Percentiles rank a stretch among this genome's conserved stretches.
phyloP scores from a whole-genome alignment of 2,113 vertebrate species.

The Hystrix brachyura region DNA sequence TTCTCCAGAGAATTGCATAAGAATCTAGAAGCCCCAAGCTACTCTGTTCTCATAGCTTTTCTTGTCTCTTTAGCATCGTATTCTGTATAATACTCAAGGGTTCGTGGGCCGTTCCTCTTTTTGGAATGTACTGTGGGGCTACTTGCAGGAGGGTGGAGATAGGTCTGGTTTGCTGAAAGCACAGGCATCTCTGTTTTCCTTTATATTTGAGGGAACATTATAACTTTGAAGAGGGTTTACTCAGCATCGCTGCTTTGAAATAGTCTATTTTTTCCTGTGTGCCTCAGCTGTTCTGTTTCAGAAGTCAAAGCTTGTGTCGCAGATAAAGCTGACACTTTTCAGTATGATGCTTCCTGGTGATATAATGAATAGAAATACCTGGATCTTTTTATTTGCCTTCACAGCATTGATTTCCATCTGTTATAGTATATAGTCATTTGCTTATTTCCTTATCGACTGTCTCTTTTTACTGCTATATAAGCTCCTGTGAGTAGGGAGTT shows the following conservation, averaged over 20 bases:
- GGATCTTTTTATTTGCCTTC: not conserved
- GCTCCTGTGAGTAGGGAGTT: not conserved
- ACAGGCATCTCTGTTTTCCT: not conserved
- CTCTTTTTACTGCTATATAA: not conserved
- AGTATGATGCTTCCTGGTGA: not conserved
- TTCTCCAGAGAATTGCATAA: not conserved
- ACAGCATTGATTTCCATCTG: constrained; percentile 5
- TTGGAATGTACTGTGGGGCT: not conserved
- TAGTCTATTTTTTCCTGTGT: not conserved
- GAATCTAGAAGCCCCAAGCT: not conserved
- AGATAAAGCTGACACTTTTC: constrained; percentile 11
- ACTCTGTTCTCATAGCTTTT: not conserved
- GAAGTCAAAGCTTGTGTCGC: not conserved
- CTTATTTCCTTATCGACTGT: not conserved
- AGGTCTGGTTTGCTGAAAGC: not conserved
- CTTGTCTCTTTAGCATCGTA: not conserved
- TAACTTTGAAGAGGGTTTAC: not conserved
- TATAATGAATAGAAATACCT: not conserved
- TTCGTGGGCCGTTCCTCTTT: not conserved
- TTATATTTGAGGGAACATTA: not conserved
- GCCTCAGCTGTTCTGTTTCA: not conserved
- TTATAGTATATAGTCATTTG: not conserved
- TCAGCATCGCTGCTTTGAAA: not conserved
- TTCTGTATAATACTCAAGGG: not conserved
- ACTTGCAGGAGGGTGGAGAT: not conserved